These are phyloP conservation scores for Antheraea pernyi DNA, from an alignment of 1,140 invertebrate genomes.

Conservation along the genomic window DNA sequence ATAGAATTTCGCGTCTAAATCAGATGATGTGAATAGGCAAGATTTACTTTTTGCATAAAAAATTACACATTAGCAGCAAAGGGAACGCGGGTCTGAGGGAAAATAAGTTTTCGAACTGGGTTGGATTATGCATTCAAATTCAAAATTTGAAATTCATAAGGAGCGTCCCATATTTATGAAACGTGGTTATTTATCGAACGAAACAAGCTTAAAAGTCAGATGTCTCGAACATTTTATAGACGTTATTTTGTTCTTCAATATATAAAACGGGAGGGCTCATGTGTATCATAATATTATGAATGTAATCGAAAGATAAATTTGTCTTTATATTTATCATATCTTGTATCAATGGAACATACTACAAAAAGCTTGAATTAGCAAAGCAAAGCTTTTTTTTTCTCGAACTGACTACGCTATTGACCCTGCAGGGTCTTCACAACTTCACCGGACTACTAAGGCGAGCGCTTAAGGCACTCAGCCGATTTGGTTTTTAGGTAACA, in stretches of 20 bases:
- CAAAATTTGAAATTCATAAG: conserved; percentile 53
- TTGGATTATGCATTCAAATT: conserved; percentile 48
- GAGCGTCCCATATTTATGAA: conserved; percentile 34
- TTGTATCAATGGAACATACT: background rate
- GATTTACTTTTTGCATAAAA: conserved; percentile 28
- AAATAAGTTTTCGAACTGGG: conserved; percentile 40
- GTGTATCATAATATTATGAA: background rate
- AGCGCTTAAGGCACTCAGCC: too few relatives aligned
- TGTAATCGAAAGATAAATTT: background rate
- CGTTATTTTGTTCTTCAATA: background rate
- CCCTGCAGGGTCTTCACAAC: too few relatives aligned
- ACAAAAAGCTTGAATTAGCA: too few relatives aligned
- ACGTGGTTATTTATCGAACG: conserved; percentile 39
- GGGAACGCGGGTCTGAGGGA: conserved; percentile 33
- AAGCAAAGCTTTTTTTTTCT: too few relatives aligned
- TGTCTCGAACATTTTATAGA: conserved; percentile 15
- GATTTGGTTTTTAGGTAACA: too few relatives aligned
- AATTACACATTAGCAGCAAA: conserved; percentile 29
- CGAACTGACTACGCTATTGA: too few relatives aligned
- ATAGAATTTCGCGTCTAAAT: background rate
- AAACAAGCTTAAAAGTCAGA: conserved; percentile 23
- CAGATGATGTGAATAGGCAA: background rate
- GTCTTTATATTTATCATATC: background rate
- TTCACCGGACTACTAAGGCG: too few relatives aligned
- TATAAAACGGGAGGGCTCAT: background rate